These are phyloP conservation scores for Dinomys branickii DNA, from an alignment of 2,113 vertebrate genomes.

Conservation along the genomic window DNA sequence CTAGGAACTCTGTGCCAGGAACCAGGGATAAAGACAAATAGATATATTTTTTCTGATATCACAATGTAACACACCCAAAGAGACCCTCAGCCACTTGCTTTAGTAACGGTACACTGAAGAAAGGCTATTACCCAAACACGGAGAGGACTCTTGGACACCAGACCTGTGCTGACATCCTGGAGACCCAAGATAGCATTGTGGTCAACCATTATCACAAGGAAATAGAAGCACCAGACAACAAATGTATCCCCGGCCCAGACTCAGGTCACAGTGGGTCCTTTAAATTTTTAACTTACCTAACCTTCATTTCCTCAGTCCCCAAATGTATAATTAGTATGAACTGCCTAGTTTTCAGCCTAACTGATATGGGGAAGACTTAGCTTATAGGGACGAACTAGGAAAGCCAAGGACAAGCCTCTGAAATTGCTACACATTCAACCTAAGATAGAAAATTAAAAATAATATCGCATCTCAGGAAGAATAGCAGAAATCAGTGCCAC, in stretches of 20 bases:
- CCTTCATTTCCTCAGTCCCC: not conserved
- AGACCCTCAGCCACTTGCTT: not conserved
- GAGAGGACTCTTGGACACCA: not conserved
- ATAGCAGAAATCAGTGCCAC: not conserved
- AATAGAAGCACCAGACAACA: not conserved
- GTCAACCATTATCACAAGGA: not conserved
- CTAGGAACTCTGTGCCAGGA: not conserved
- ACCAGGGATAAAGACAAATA: not conserved
- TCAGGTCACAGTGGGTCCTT: not conserved
- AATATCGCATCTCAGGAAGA: not conserved
- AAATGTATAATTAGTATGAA: not conserved
- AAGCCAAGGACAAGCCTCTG: not conserved
- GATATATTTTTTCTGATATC: not conserved
- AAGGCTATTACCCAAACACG: not conserved
- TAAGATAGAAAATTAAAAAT: constrained; percentile 37
- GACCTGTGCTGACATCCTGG: not conserved
- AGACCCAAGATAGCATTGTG: not conserved
- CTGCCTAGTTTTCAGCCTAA: not conserved
- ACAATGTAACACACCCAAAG: not conserved
- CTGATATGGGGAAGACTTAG: not conserved
- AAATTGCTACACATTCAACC: not conserved
- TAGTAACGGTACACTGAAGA: not conserved
- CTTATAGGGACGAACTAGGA: not conserved
- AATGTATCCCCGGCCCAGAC: not conserved
- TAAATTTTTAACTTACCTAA: not conserved